These are phyloP conservation scores for Ammospiza nelsoni DNA, from an alignment of 2,113 vertebrate genomes.

Conservation along the genomic window DNA sequence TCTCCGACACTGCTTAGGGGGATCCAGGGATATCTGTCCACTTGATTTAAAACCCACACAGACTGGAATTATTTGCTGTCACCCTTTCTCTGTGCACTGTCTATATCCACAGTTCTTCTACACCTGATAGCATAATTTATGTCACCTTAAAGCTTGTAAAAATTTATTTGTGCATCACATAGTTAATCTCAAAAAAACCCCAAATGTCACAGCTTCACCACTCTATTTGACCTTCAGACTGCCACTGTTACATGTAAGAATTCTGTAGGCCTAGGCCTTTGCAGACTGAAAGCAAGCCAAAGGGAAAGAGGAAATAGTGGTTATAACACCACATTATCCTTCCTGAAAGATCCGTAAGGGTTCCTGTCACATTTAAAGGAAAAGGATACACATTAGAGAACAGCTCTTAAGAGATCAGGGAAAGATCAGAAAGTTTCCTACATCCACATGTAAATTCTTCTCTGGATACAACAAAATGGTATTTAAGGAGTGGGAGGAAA, in stretches of 20 bases:
- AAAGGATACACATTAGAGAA: neutral
- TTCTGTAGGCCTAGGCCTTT: neutral
- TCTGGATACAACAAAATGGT: neutral
- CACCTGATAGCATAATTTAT: neutral
- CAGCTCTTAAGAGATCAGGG: neutral
- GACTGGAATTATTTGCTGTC: neutral
- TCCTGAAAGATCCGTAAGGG: neutral
- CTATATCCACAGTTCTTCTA: neutral
- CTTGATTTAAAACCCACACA: neutral
- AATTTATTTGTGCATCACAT: neutral
- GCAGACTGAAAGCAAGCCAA: neutral
- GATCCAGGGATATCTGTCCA: neutral
- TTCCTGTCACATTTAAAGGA: neutral
- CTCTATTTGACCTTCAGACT: neutral
- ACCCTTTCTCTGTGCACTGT: neutral
- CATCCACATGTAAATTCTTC: neutral
- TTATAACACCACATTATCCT: neutral
- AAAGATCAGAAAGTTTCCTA: neutral
- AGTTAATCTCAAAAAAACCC: neutral
- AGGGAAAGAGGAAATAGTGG: neutral
- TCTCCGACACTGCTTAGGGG: neutral
- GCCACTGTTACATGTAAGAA: neutral
- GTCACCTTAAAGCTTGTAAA: neutral
- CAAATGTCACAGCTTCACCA: neutral
- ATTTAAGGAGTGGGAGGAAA: neutral